phyloP scores from a whole-genome alignment of 2,113 vertebrate species.

The mouse (Mus musculus) region DNA sequence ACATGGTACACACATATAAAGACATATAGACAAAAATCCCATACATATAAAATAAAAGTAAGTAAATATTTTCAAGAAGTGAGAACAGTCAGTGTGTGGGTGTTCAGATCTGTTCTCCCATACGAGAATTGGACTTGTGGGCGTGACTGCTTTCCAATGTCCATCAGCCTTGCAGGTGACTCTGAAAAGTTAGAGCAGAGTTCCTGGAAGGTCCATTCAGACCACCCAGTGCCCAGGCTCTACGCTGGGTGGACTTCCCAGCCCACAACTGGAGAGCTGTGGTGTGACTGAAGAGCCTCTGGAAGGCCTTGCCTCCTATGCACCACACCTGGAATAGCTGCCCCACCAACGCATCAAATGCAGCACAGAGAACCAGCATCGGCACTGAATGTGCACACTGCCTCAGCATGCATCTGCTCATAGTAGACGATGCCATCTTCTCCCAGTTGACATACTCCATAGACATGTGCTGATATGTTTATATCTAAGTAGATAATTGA shows the following conservation, averaged over 20 bases:
- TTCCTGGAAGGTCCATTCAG: not conserved
- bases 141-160: not conserved
- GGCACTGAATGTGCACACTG: not conserved
- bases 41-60: not conserved
- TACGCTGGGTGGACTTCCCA: too few relatives aligned
- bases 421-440: not conserved
- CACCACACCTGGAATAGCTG: not conserved
- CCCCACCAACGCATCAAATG: not conserved
- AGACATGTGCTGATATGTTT: not conserved
- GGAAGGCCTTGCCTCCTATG: not conserved
- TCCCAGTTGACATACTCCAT: not conserved
- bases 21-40: not conserved
- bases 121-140: not conserved
- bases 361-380: not conserved
- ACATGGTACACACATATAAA: not conserved
- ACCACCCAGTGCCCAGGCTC: not conserved
- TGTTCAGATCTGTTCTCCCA: not conserved
- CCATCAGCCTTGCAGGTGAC: not conserved
- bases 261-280: not conserved
- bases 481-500: not conserved
- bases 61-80: not conserved
- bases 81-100: not conserved
- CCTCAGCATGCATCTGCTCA: not conserved
- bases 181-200: not conserved
- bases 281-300: not conserved